Evolutionary conservation across 2,888 invertebrate genomes (phyloP).

Genomic region (Phyllotreta striolata): DNA sequence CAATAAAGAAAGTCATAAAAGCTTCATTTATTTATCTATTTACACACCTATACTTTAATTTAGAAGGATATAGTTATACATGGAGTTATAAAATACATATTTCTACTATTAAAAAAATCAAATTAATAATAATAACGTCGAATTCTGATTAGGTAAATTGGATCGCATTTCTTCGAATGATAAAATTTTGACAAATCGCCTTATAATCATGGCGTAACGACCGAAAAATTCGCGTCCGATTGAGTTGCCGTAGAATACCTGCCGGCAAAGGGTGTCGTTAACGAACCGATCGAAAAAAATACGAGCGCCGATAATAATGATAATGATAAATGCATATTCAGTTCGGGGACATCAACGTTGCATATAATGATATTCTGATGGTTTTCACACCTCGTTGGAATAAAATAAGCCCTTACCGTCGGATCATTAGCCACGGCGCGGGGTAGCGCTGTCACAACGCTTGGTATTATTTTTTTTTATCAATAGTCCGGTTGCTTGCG

Average conservation of each 20-base stretch:
- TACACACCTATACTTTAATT: too few species aligned
- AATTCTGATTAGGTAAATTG: too few species aligned
- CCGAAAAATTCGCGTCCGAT: constrained; percentile 22
- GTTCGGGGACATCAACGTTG: constrained; percentile 10
- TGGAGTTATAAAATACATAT: too few species aligned
- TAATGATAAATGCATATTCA: constrained; percentile 24
- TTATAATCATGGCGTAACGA: neutral
- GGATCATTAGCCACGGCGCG: constrained; percentile 23
- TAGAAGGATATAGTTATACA: too few species aligned
- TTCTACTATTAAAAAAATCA: too few species aligned
- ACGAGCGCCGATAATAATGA: constrained; percentile 3
- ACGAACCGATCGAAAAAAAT: constrained; percentile 24
- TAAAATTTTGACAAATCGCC: too few species aligned
- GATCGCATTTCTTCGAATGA: too few species aligned
- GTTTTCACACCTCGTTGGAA: constrained; percentile 27
- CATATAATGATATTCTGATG: constrained; percentile 32
- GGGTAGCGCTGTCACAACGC: constrained; percentile 10
- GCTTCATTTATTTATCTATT: too few species aligned
- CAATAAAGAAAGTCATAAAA: too few species aligned
- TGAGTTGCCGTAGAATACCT: constrained; percentile 19
- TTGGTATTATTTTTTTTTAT: constrained; percentile 10
- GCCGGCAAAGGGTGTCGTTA: constrained; percentile 10
- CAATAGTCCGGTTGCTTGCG: constrained; percentile 5
- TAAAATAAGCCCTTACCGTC: constrained; percentile 1
- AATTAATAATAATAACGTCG: too few species aligned